phyloP scores from a whole-genome alignment of 2,113 vertebrate genomes.

The Macrotis lagotis region DNA sequence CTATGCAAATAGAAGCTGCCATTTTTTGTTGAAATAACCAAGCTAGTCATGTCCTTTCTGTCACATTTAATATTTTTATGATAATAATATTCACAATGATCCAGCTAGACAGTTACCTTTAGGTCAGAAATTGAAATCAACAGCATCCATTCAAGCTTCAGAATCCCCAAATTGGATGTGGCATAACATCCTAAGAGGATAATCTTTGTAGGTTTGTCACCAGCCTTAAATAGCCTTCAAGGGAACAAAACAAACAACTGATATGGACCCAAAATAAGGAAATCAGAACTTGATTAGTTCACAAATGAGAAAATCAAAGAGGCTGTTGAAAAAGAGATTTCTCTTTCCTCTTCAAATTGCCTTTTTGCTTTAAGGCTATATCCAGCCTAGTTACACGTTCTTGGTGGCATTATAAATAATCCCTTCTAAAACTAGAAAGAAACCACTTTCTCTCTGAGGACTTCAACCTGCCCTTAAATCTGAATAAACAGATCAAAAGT shows the following conservation, averaged over 20 bases:
- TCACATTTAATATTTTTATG: background rate
- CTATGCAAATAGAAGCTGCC: background rate
- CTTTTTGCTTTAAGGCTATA: slow-evolving; percentile 17
- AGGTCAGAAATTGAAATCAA: slow-evolving; percentile 22
- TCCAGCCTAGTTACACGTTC: background rate
- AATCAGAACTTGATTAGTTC: slow-evolving; percentile 36
- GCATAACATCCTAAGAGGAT: background rate
- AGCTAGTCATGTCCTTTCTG: background rate
- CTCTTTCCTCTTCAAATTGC: slow-evolving; percentile 30
- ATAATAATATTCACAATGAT: background rate
- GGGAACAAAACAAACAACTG: background rate
- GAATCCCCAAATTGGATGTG: slow-evolving; percentile 10
- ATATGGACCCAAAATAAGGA: background rate
- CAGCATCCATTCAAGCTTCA: background rate
- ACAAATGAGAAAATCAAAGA: slow-evolving; percentile 3
- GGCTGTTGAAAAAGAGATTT: background rate
- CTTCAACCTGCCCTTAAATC: slow-evolving; percentile 63
- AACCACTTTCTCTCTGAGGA: slow-evolving; percentile 55
- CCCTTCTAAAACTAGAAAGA: background rate
- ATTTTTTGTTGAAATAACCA: background rate
- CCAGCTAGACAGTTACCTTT: background rate
- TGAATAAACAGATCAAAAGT: slow-evolving; percentile 73
- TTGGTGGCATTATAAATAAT: background rate
- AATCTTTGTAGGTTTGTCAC: background rate
- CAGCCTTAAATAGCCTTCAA: slow-evolving; percentile 10